Base-by-base conservation (phyloP, 1,140 invertebrate species). In the Aricia agestis region DNA sequence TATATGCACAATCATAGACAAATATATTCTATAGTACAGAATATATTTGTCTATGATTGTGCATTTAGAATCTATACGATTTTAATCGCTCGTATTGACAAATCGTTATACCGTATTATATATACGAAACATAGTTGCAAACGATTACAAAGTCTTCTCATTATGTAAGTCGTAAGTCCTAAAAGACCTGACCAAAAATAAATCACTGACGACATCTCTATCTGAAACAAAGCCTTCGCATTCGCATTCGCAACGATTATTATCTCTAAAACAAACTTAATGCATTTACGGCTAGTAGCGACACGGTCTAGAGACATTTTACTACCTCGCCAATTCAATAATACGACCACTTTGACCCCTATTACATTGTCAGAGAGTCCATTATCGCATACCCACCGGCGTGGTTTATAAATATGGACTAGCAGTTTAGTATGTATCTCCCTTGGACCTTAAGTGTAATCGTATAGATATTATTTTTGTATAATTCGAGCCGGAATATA, bases 231-330 rank as follows among this genome's bases (percentile, higher is more conserved):
- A 86, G 83, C 85, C 83, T 84, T 87, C 82, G 85, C 85, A 84
- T 84, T 87, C 82, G 85, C 88, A 88, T 89, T 88, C 85, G 85
- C 87, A 89, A 87, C 82, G 89, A 91, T 91, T 91, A 86, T 91
- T 91, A 91, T 91, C 89, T 91, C 82, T 87, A 83, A 85, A 87
- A 89, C 86, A 89, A 89, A 91, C 87, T 89, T 89, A 91, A 88
- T 91, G 87, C 87, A 86, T 87, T 89, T 91, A 89, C 87, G 82
- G 85, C 81, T 87, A 86, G 83, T 87, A 89, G 86, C 88, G 86
- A 90, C 86, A 91, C 84, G 89, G 83, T 88, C 86, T 89, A 83
- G 81, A 89, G 86, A 88, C 89, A 89, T 87, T 90, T 88, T 85
- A 74, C 82, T 78, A 80, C 80, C 79, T 72, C 74, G 74, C 76